phyloP scores from a whole-genome alignment of 2,113 vertebrate genomes.

The Harpagus bidentatus region DNA sequence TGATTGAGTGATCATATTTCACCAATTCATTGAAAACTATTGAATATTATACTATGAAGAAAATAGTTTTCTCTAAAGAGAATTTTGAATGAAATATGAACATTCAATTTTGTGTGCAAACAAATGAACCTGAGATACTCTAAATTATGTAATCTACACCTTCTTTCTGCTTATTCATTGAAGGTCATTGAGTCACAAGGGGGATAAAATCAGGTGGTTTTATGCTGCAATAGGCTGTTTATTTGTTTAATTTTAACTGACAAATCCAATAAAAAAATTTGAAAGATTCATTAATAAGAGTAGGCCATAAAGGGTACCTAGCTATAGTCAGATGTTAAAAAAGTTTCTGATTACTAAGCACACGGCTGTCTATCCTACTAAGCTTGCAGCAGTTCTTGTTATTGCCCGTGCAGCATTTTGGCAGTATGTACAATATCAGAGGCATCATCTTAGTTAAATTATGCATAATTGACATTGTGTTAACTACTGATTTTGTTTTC shows the following conservation, averaged over 20 bases:
- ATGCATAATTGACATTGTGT: neutral
- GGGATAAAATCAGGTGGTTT: neutral
- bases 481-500: neutral
- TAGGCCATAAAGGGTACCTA: neutral
- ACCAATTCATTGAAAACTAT: constrained; percentile 27
- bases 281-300: constrained; percentile 30
- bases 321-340: neutral
- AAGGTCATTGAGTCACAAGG: neutral
- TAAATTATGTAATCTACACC: neutral
- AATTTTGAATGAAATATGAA: constrained; percentile 65
- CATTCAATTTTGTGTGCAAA: constrained; percentile 28
- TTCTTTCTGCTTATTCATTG: neutral
- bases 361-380: neutral
- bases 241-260: constrained; percentile 33
- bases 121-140: neutral
- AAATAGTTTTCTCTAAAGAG: constrained; percentile 58
- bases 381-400: neutral
- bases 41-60: constrained; percentile 47
- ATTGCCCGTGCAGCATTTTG: neutral
- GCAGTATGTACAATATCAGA: neutral
- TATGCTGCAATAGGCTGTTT: neutral
- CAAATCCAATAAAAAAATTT: constrained; percentile 18
- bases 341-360: neutral
- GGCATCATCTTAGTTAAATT: neutral
- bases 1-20: constrained; percentile 71